Conservation (phyloP, 2,797 vertebrate genomes). For the Cirrhinus molitorella region DNA sequence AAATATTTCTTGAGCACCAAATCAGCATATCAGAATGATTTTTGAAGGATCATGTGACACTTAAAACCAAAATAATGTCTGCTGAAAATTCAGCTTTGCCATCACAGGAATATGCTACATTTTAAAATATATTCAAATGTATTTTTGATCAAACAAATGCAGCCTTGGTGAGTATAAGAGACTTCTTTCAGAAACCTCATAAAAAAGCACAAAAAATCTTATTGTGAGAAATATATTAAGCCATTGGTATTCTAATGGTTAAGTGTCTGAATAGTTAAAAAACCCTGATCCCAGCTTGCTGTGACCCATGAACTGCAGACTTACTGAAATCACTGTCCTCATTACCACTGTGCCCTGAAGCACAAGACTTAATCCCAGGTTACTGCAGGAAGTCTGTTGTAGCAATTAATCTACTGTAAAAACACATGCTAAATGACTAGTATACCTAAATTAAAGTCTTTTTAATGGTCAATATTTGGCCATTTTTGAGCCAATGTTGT, state of each 20-base stretch:
- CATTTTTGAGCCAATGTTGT: neutral
- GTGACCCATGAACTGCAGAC: constrained; percentile 36
- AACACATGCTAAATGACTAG: constrained; percentile 18
- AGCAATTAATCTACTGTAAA: constrained; percentile 28
- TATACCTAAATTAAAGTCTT: neutral
- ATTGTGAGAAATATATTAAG: too few relatives aligned
- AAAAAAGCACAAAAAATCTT: too few relatives aligned
- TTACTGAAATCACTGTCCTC: constrained; percentile 11
- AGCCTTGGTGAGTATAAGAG: neutral
- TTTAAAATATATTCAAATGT: neutral
- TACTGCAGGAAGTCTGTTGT: neutral
- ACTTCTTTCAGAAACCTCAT: neutral
- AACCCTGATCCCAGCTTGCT: neutral
- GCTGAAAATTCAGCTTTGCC: too few relatives aligned
- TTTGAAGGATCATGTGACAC: neutral
- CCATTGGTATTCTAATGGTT: neutral
- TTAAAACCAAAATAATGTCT: too few relatives aligned
- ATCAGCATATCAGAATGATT: neutral
- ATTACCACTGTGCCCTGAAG: constrained; percentile 8
- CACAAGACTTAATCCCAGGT: constrained; percentile 7
- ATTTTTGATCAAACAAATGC: neutral
- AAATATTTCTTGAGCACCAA: neutral
- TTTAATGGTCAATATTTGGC: neutral
- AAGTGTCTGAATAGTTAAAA: neutral
- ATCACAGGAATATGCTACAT: too few relatives aligned